Evolutionary conservation across 1,140 invertebrate species (phyloP).

Genomic region (Ptiloglossa arizonensis): DNA sequence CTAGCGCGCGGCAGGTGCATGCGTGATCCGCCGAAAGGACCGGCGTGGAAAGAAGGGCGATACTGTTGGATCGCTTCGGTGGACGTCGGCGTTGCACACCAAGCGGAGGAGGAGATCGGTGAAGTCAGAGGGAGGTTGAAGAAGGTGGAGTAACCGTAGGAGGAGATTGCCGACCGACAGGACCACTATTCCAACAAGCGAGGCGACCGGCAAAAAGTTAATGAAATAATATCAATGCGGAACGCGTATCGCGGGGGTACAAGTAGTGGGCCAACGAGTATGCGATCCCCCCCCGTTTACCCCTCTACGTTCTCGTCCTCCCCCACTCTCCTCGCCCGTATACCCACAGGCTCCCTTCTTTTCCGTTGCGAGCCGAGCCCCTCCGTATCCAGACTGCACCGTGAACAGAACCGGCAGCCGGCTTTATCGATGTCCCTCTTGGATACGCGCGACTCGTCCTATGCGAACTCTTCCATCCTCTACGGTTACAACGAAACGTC

Average conservation of each 20-base stretch:
- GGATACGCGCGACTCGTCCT: neutral
- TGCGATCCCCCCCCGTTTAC: constrained; percentile 58
- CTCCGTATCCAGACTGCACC: constrained; percentile 15
- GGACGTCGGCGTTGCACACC: neutral
- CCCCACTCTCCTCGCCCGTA: constrained; percentile 34
- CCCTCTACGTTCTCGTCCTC: constrained; percentile 38
- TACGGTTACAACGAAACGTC: no score
- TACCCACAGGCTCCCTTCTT: constrained; percentile 34
- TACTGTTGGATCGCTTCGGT: neutral
- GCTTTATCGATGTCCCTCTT: constrained; percentile 45
- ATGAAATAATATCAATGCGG: constrained; percentile 81
- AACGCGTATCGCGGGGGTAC: constrained; percentile 79
- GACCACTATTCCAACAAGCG: constrained; percentile 69
- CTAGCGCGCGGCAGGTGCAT: constrained; percentile 55
- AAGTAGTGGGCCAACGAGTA: constrained; percentile 78
- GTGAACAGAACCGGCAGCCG: constrained; percentile 9
- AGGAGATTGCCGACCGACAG: constrained; percentile 65
- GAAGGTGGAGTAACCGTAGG: constrained; percentile 57
- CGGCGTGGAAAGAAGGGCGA: constrained; percentile 15
- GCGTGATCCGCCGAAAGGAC: constrained; percentile 41
- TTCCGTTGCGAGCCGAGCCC: constrained; percentile 38
- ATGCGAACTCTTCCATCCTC: neutral
- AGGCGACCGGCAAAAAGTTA: constrained; percentile 77
- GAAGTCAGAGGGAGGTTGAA: constrained; percentile 15
- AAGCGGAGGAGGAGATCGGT: constrained; percentile 37